Percentiles rank a stretch among this genome's conserved stretches.
Evolutionary conservation across 1,140 invertebrate species (phyloP).

Genomic region (Saccostrea glomerata): DNA sequence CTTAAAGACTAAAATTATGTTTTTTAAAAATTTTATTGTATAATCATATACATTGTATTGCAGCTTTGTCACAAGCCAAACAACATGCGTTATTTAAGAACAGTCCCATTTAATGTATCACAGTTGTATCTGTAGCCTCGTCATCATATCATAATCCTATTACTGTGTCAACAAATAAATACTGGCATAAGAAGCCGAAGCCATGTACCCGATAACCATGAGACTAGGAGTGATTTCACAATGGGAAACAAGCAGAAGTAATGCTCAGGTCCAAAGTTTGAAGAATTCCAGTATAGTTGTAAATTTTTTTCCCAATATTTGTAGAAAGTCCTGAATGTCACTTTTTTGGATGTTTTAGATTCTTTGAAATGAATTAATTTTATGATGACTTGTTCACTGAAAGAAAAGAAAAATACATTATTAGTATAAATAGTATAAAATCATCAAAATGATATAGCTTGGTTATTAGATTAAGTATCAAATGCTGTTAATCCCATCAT

Average conservation of each 20-base stretch:
- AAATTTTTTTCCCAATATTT: neutral
- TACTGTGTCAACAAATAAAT: neutral
- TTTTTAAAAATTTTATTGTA: constrained; percentile 26
- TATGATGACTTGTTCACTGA: neutral
- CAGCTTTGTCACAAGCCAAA: neutral
- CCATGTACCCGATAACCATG: neutral
- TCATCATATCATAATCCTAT: neutral
- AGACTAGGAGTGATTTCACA: neutral
- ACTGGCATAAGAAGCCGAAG: neutral
- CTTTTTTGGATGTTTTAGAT: neutral
- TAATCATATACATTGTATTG: constrained; percentile 15
- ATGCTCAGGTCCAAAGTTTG: neutral
- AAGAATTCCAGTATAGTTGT: neutral
- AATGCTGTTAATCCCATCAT: no score
- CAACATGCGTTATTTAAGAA: neutral
- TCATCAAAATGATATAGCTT: no score
- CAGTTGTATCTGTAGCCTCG: neutral
- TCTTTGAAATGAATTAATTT: neutral
- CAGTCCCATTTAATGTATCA: constrained; percentile 16
- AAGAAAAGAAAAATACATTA: neutral
- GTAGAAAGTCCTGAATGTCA: neutral
- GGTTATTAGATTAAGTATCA: no score
- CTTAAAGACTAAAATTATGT: neutral
- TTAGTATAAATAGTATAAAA: no score
- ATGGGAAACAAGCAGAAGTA: constrained; percentile 8